phyloP scores from a whole-genome alignment of 2,113 vertebrate species.

The Poecile atricapillus region DNA sequence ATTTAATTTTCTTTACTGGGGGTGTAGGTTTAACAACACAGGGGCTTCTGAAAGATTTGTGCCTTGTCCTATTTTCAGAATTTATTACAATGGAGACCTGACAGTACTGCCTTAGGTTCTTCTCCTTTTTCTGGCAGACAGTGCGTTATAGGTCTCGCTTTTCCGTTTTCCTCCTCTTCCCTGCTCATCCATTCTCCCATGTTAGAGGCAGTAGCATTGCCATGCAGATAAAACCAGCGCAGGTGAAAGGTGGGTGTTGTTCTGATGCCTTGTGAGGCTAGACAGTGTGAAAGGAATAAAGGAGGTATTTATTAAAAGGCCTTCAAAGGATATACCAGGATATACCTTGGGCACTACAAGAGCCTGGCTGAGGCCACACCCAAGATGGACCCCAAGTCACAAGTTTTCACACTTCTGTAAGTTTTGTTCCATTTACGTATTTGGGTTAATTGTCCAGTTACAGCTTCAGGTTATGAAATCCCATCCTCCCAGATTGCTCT shows the following conservation, averaged over 20 bases:
- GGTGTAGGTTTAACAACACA: not conserved
- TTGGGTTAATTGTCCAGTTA: not conserved
- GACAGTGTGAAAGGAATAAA: not conserved
- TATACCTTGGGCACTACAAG: not conserved
- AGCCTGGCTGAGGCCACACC: rapidly evolving
- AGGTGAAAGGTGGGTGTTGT: not conserved
- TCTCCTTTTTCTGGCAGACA: not conserved
- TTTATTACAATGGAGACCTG: not conserved
- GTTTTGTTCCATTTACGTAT: not conserved
- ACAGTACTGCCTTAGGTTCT: not conserved
- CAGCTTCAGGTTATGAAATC: not conserved
- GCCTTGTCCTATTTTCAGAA: not conserved
- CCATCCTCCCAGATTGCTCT: not conserved
- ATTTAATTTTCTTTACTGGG: not conserved
- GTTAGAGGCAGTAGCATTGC: not conserved
- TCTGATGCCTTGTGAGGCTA: not conserved
- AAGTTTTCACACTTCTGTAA: not conserved
- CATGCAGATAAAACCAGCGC: not conserved
- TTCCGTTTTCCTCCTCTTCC: not conserved
- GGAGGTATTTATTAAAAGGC: not conserved
- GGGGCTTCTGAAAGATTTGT: not conserved
- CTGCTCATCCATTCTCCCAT: not conserved
- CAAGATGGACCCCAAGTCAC: rapidly evolving
- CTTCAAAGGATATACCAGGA: not conserved
- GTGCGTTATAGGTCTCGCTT: not conserved